These are phyloP conservation scores for Pelmatolapia mariae DNA, from an alignment of 2,113 vertebrate genomes.

Conservation along the genomic window DNA sequence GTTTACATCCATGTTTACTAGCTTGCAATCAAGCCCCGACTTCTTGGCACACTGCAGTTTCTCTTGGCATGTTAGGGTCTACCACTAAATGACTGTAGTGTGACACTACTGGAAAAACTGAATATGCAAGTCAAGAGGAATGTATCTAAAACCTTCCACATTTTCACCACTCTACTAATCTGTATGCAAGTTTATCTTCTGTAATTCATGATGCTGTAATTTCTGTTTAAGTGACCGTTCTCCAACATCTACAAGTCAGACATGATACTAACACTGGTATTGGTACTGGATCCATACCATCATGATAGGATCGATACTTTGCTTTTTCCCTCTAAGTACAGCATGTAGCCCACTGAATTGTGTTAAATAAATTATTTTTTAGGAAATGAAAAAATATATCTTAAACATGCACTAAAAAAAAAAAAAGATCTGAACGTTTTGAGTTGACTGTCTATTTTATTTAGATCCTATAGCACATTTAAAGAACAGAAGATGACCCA, in stretches of 20 bases:
- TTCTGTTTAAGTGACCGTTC: not conserved
- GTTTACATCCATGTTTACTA: not conserved
- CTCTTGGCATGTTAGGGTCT: not conserved
- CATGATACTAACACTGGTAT: not conserved
- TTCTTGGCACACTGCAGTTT: not conserved
- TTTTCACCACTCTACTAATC: not conserved
- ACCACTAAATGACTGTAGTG: not conserved
- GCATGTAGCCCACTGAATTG: not conserved
- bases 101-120: not conserved
- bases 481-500: not conserved
- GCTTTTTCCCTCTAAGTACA: not conserved
- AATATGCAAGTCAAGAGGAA: not conserved
- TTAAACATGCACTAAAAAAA: not conserved
- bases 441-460: not conserved
- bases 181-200: not conserved
- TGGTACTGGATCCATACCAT: not conserved
- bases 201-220: not conserved
- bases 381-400: not conserved
- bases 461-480: not conserved
- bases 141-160: not conserved
- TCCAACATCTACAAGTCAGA: not conserved
- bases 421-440: not conserved
- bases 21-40: not conserved
- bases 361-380: not conserved
- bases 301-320: not conserved